Percentiles rank a stretch among this genome's conserved stretches.
Conservation (phyloP, 64 coral and sea anemone genomes). For the Platygyra sinensis region DNA sequence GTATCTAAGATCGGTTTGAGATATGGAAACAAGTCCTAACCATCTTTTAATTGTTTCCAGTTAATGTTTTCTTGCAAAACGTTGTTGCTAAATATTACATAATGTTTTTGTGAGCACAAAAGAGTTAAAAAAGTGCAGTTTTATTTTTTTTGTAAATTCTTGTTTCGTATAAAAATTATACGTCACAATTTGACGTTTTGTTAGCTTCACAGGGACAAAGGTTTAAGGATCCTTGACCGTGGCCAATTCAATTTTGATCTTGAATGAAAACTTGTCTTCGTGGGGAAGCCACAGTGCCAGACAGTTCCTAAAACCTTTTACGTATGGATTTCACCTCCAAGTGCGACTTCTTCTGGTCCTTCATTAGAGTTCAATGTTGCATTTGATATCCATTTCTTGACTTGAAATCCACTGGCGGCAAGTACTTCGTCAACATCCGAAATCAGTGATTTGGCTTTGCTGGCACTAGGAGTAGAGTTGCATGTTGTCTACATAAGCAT, state of each 20-base stretch:
- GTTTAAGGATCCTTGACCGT: background rate
- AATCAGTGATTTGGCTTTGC: slow-evolving; percentile 34
- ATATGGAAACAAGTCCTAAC: no score
- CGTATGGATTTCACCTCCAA: background rate
- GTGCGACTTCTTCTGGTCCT: background rate
- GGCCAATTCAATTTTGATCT: slow-evolving; percentile 7
- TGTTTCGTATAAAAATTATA: no score
- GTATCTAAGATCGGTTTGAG: no score
- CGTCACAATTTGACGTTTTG: slow-evolving; percentile 61
- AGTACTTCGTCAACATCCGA: slow-evolving; percentile 43
- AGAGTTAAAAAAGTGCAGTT: no score
- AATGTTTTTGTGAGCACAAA: no score
- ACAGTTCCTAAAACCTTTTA: slow-evolving; percentile 49
- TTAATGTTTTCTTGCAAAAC: no score
- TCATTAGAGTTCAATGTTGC: background rate
- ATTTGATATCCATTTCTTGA: slow-evolving; percentile 45
- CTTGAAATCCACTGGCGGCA: slow-evolving; percentile 32
- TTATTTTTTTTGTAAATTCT: no score
- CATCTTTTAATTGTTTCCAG: no score
- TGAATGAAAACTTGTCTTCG: slow-evolving; percentile 27
- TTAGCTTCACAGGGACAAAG: background rate
- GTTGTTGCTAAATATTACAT: no score
- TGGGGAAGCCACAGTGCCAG: slow-evolving; percentile 5
- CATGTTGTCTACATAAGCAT: slow-evolving; percentile 61
- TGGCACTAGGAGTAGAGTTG: slow-evolving; percentile 7